phyloP scores from a whole-genome alignment of 2,113 vertebrate genomes.

The Tragulus kanchil region DNA sequence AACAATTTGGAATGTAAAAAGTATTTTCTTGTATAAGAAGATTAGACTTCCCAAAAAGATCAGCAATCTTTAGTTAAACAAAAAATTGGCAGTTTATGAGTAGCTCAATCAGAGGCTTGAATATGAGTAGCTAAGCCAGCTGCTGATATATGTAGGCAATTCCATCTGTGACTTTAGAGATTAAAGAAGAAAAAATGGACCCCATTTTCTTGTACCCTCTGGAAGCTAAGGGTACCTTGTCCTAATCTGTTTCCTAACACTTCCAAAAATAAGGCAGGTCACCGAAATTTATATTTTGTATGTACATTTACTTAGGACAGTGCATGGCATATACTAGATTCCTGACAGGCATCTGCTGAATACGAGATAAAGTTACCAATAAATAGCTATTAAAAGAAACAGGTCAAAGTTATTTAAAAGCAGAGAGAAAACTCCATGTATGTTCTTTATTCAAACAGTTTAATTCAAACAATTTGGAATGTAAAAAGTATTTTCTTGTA shows the following conservation, averaged over 20 bases:
- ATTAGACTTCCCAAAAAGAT: neutral
- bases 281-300: neutral
- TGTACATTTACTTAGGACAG: neutral
- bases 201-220: neutral
- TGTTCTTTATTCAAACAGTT: constrained; percentile 57
- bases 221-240: neutral
- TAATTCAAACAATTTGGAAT: constrained; percentile 50
- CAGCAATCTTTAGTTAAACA: constrained; percentile 11
- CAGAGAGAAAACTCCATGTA: constrained; percentile 17
- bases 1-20: constrained; percentile 51
- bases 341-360: neutral
- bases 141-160: neutral
- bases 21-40: constrained; percentile 18
- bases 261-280: neutral
- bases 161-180: constrained; percentile 17
- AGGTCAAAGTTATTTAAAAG: constrained; percentile 45
- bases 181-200: constrained; percentile 29
- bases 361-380: constrained; percentile 48
- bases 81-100: constrained; percentile 47
- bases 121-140: neutral
- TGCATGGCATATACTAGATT: neutral
- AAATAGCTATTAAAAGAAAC: constrained; percentile 38
- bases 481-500: constrained; percentile 33
- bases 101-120: neutral
- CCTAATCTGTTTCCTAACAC: constrained; percentile 19